Evolutionary conservation across 2,797 vertebrate species (phyloP).

Genomic region (Nannoperca australis): DNA sequence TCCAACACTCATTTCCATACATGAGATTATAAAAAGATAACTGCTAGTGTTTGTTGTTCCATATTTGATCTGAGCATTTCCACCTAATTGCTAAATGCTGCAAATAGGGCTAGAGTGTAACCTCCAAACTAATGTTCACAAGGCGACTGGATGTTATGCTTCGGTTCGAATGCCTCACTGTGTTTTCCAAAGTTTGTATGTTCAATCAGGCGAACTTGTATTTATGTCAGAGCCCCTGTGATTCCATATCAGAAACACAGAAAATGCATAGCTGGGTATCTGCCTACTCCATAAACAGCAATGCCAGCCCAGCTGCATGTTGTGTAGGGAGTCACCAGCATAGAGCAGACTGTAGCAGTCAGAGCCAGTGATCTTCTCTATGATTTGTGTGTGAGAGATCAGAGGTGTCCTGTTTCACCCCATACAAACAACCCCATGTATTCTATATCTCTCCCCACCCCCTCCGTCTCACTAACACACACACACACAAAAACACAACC

Average conservation of each 20-base stretch:
- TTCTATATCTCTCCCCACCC: conserved; percentile 39
- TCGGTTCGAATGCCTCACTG: conserved; percentile 42
- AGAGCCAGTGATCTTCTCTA: conserved; percentile 63
- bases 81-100: conserved; percentile 85
- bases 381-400: conserved; percentile 71
- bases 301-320: conserved; percentile 63
- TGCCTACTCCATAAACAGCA: conserved; percentile 59
- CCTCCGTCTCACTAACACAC: not conserved
- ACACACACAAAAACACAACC: conserved; percentile 54
- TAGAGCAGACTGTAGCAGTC: conserved; percentile 51
- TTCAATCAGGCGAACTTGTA: conserved; percentile 41
- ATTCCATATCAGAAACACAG: conserved; percentile 44
- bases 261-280: conserved; percentile 60
- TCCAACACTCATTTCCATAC: conserved; percentile 90
- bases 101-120: conserved; percentile 78
- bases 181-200: conserved; percentile 58
- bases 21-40: conserved; percentile 88
- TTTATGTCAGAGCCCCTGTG: conserved; percentile 38
- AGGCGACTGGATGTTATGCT: conserved; percentile 70
- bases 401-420: conserved; percentile 78
- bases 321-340: conserved; percentile 47
- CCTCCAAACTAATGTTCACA: conserved; percentile 77
- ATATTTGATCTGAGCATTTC: conserved; percentile 82
- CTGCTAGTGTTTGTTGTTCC: conserved; percentile 85
- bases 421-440: conserved; percentile 72